Evolutionary conservation across 2,113 vertebrate species (phyloP).

Genomic region (Sinocyclocheilus maitianheensis): DNA sequence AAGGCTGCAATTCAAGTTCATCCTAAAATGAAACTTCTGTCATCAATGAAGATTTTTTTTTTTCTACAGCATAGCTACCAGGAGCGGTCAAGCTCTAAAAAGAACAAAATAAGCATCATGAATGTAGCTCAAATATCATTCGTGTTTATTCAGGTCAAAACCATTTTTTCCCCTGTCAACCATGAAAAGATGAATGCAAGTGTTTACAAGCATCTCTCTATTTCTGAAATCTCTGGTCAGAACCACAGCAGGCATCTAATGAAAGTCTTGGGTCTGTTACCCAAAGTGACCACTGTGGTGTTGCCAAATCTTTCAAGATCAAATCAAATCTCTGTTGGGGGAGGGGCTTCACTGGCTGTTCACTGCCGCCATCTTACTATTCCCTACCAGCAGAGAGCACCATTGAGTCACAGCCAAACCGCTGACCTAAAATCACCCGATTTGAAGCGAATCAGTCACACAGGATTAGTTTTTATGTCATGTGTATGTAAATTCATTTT

Average conservation of each 20-base stretch:
- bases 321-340: not conserved
- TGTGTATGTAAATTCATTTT: no score
- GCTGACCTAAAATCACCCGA: no score
- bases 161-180: no score
- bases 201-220: not conserved
- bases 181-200: not conserved
- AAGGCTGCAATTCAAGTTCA: not conserved
- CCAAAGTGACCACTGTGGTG: constrained; percentile 3
- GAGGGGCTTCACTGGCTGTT: no score
- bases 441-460: no score
- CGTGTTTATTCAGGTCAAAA: not conserved
- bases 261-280: not conserved
- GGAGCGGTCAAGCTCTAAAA: no score
- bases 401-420: no score
- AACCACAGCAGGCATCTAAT: not conserved
- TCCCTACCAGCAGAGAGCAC: no score
- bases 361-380: no score
- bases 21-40: not conserved
- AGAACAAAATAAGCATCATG: not conserved
- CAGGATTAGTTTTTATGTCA: no score
- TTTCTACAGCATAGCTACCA: no score
- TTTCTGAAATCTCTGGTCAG: not conserved
- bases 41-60: not conserved
- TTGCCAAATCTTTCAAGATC: not conserved
- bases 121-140: not conserved